Evolutionary conservation across 2,113 vertebrate species (phyloP).

Genomic region (Callithrix jacchus): DNA sequence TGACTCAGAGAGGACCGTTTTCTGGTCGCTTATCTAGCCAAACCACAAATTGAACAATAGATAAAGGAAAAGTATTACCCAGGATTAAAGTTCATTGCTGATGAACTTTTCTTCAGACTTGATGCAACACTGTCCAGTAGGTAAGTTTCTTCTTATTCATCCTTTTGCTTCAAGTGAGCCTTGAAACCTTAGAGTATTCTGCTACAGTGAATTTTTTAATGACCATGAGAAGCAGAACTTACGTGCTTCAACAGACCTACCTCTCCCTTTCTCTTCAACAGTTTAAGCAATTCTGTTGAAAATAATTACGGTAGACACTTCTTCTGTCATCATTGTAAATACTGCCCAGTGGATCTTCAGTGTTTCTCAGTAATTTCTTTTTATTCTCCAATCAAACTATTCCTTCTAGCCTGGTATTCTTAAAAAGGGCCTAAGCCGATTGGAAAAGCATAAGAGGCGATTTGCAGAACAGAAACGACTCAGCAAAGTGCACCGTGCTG

Average conservation of each 20-base stretch:
- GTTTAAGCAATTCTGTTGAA: constrained; percentile 5
- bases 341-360: constrained; percentile 43
- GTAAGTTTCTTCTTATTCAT: background rate
- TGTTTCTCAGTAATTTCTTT: constrained; percentile 78
- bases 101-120: constrained; percentile 9
- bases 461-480: constrained; percentile 93
- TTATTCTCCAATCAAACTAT: constrained; percentile 82
- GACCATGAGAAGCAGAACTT: background rate
- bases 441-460: constrained; percentile 98
- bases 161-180: background rate
- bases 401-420: constrained; percentile 88
- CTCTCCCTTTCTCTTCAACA: background rate
- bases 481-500: constrained; percentile 89
- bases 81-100: background rate
- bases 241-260: background rate
- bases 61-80: background rate
- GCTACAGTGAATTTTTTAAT: background rate
- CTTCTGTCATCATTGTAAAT: constrained; percentile 45
- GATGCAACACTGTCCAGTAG: background rate
- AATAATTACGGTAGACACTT: background rate
- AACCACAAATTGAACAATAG: background rate
- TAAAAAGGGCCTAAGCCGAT: constrained; percentile 91
- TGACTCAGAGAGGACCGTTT: constrained; percentile 23
- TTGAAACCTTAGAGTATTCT: background rate
- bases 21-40: background rate